These are phyloP conservation scores for Axis porcinus DNA, from an alignment of 2,113 vertebrate genomes.

Conservation along the genomic window DNA sequence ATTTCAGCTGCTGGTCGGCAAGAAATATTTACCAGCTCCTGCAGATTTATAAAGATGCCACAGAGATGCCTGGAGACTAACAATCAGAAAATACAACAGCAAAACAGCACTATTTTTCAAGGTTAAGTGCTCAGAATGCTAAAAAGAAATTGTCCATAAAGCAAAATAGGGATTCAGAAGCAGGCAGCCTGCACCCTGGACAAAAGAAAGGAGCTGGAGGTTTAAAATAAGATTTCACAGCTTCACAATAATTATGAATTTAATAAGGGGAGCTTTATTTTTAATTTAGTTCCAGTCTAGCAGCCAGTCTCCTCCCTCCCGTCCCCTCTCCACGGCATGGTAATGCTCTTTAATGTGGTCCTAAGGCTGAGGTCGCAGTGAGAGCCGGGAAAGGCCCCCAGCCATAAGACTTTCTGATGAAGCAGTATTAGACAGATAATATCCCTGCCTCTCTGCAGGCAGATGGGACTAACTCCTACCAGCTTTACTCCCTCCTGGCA, in stretches of 20 bases:
- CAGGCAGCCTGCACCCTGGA: constrained; percentile 39
- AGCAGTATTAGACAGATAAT: background rate
- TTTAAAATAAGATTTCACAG: constrained; percentile 70
- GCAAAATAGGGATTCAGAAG: constrained; percentile 65
- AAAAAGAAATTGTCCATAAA: constrained; percentile 80
- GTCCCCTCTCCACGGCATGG: background rate
- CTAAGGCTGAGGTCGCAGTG: background rate
- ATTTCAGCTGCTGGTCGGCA: constrained; percentile 69
- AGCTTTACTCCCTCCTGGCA: background rate
- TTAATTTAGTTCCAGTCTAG: constrained; percentile 72
- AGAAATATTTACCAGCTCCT: constrained; percentile 81
- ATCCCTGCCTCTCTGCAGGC: background rate
- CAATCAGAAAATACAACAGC: constrained; percentile 80
- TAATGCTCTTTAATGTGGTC: constrained; percentile 22
- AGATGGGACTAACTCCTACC: background rate
- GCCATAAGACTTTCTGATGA: background rate
- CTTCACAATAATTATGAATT: constrained; percentile 70
- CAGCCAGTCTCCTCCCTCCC: constrained; percentile 15
- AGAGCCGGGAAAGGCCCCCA: background rate
- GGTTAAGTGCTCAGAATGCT: constrained; percentile 83
- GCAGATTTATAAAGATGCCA: constrained; percentile 84
- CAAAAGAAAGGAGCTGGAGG: constrained; percentile 55
- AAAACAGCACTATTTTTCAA: constrained; percentile 83
- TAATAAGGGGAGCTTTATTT: constrained; percentile 77
- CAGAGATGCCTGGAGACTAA: constrained; percentile 81